Evolutionary conservation across 2,113 vertebrate species (phyloP), one percentile per base, ranked within the genome.

Genomic region (Rhadina sibilatrix): DNA sequence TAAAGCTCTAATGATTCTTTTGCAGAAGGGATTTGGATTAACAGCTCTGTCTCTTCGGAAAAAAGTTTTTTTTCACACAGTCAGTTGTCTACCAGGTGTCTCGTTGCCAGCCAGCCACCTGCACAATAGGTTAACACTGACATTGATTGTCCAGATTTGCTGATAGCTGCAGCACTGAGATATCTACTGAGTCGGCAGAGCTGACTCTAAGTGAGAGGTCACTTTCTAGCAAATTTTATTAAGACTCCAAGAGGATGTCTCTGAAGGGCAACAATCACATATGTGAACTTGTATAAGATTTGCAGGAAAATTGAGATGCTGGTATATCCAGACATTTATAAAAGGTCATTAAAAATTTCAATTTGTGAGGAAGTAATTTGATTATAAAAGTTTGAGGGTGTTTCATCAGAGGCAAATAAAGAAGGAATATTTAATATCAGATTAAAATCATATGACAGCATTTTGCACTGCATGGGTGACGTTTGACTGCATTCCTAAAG

Each of bases 321-420:
- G 44, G 17, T 82, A 42, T 60, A 64, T 4, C 10, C 4, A 94
- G 50, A 49, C 17, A 33, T 83, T 86, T 60, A 12, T n/a, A 54
- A 93, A 87, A 92, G 21, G 42, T 74, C 42, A 52, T 83, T 65
- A 78, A 35, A 60, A 94, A 60, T 82, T 71, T 35, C 5, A 23
- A 4, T 83, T 71, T 60, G 22, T 27, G 24, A 89, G 42, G 33
- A 90, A 63, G 31, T 63, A 56, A 91, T 78, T 64, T 77, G 44
- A 56, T 4, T 83, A 50, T 33, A 70, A 35, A 78, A 35, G 15
- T 75, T 78, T 60, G 28, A 71, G 52, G 28, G 25, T 20, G 56
- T 92, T 90, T 89, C 42, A 89, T 90, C 76, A 82, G 61, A 71
- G 27, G 28, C 23, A 90, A 59, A 83, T 70, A 92, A 87, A 80